These are phyloP conservation scores for Ptychobarbus kaznakovi DNA, from an alignment of 2,797 vertebrate species.

Conservation along the genomic window DNA sequence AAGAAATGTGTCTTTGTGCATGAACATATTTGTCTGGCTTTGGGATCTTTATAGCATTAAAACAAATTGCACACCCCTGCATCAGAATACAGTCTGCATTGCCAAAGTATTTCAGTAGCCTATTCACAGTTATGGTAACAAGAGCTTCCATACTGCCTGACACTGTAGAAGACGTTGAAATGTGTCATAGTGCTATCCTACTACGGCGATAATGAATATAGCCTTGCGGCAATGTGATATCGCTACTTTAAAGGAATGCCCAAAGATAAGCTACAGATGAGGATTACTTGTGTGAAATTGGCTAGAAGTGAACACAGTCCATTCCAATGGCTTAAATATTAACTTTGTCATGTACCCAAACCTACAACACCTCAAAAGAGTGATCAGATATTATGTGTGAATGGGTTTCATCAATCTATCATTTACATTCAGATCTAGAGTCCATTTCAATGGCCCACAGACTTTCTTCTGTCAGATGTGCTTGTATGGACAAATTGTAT, in stretches of 20 bases:
- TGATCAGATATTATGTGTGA: neutral
- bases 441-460: neutral
- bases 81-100: neutral
- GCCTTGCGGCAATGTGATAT: neutral
- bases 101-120: neutral
- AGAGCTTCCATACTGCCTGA: neutral
- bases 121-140: neutral
- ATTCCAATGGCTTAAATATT: conserved; percentile 62
- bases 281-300: conserved; percentile 7
- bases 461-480: conserved; percentile 29
- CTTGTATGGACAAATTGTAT: conserved; percentile 19
- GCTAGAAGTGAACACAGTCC: conserved; percentile 32
- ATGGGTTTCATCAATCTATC: neutral
- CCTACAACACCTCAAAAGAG: neutral
- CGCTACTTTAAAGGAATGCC: conserved; percentile 7
- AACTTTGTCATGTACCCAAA: conserved; percentile 48
- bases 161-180: neutral
- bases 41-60: neutral
- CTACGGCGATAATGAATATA: neutral
- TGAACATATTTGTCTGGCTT: neutral
- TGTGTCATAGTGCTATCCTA: neutral
- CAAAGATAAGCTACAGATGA: conserved; percentile 23
- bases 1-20: neutral
- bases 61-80: neutral
- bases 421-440: neutral